These are phyloP conservation scores for Pluvialis apricaria DNA, from an alignment of 2,113 vertebrate genomes.

Conservation along the genomic window DNA sequence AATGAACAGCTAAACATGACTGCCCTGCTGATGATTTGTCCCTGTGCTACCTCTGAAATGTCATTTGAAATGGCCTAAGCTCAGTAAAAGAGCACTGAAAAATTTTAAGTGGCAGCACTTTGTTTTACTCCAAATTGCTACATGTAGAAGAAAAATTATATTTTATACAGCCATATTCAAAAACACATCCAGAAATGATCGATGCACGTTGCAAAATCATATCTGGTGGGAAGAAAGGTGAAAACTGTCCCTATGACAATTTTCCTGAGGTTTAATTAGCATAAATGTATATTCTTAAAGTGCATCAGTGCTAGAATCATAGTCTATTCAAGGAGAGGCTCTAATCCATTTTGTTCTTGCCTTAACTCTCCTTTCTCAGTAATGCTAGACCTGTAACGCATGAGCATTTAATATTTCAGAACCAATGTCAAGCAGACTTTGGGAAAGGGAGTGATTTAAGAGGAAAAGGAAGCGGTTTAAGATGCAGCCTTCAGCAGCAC, in stretches of 20 bases:
- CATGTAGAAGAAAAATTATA: not conserved
- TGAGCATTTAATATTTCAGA: not conserved
- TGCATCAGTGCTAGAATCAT: not conserved
- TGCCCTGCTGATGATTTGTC: not conserved
- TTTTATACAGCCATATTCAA: not conserved
- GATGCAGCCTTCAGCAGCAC: not conserved
- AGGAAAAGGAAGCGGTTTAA: not conserved
- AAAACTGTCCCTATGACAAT: not conserved
- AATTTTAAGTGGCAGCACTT: not conserved
- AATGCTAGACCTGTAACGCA: not conserved
- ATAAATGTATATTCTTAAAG: not conserved
- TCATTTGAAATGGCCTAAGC: not conserved
- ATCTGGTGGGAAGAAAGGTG: not conserved
- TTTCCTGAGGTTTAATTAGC: not conserved
- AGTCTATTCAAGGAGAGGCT: not conserved
- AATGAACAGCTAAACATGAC: slow-evolving; percentile 45
- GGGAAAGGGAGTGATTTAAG: not conserved
- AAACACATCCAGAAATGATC: not conserved
- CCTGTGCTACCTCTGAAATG: not conserved
- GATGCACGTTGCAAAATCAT: not conserved
- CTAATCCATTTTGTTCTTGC: not conserved
- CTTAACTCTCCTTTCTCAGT: not conserved
- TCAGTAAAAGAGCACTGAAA: not conserved
- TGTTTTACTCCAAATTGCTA: not conserved
- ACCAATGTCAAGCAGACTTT: not conserved